Evolutionary conservation across 1,140 invertebrate species (phyloP).

Genomic region (Armadillidium nasatum): DNA sequence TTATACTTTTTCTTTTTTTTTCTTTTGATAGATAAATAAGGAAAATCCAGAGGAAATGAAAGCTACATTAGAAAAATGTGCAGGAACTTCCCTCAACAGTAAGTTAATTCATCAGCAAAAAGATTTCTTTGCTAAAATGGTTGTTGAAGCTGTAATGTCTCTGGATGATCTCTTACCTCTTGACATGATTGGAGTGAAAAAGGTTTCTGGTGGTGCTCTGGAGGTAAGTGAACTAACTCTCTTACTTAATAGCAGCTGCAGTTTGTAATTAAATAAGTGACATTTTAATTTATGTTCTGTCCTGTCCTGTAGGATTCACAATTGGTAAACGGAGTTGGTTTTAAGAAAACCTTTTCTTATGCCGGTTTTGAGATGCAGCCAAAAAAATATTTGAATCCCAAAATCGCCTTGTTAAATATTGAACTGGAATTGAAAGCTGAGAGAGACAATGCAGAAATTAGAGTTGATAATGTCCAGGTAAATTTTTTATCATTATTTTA

Average conservation of each 20-base stretch:
- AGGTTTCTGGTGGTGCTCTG: constrained; percentile 88
- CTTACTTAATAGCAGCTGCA: not conserved
- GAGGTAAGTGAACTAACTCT: constrained; percentile 58
- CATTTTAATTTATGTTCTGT: not conserved
- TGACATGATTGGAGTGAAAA: constrained; percentile 99
- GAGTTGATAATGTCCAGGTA: constrained; percentile 82
- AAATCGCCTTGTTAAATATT: constrained; percentile 95
- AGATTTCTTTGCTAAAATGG: constrained; percentile 93
- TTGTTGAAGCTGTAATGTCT: constrained; percentile 91
- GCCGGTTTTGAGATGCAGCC: constrained; percentile 99
- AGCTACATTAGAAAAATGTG: constrained; percentile 83
- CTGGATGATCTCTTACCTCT: constrained; percentile 90
- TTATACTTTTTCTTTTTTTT: not conserved
- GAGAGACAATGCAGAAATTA: constrained; percentile 94
- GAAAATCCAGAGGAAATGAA: constrained; percentile 58
- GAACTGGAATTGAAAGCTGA: constrained; percentile 97
- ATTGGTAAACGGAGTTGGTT: constrained; percentile 90
- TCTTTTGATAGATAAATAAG: constrained; percentile 58
- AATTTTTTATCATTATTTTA: constrained; percentile 23
- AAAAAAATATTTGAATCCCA: constrained; percentile 84
- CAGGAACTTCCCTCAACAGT: constrained; percentile 90
- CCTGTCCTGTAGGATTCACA: constrained; percentile 66
- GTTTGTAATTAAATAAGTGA: not conserved
- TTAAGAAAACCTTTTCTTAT: constrained; percentile 99
- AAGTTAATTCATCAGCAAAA: constrained; percentile 94